phyloP scores from a whole-genome alignment of 1,140 invertebrate genomes.

The Aplysia californica region DNA sequence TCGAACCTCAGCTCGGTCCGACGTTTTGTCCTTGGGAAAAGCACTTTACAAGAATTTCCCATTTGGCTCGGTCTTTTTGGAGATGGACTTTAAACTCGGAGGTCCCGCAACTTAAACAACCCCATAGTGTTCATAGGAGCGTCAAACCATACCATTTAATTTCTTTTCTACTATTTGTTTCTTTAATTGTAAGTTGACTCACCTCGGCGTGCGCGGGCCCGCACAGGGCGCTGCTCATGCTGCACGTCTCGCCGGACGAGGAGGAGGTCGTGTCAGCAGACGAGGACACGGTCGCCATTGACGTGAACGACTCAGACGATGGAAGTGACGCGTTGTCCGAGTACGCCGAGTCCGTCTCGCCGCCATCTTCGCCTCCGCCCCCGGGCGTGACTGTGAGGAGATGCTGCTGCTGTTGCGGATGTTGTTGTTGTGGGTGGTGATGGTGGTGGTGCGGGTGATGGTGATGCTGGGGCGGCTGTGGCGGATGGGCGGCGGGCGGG shows the following conservation, averaged over 20 bases:
- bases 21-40: too few relatives aligned
- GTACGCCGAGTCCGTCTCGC: constrained; percentile 92
- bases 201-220: constrained; percentile 51
- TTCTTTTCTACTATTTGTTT: too few relatives aligned
- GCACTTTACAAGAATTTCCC: too few relatives aligned
- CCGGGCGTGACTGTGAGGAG: background rate
- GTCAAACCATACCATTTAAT: too few relatives aligned
- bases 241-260: constrained; percentile 50
- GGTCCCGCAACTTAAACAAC: too few relatives aligned
- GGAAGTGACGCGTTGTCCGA: constrained; percentile 94
- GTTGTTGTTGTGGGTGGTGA: constrained; percentile 2
- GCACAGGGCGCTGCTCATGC: constrained; percentile 50
- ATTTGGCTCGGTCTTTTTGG: too few relatives aligned
- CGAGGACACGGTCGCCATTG: constrained; percentile 68
- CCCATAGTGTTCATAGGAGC: too few relatives aligned
- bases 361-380: constrained; percentile 1
- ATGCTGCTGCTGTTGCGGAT: constrained; percentile 19
- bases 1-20: too few relatives aligned
- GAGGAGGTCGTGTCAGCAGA: constrained; percentile 53
- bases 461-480: background rate
- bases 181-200: too few relatives aligned
- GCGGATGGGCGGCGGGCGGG: background rate
- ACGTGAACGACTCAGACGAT: constrained; percentile 90
- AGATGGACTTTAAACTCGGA: too few relatives aligned
- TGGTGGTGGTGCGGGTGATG: constrained; percentile 20